A percentile compares a stretch with the other conserved stretches of the same genome.
Conservation (phyloP, 2,888 invertebrate species). For the Corythucha ciliata region DNA sequence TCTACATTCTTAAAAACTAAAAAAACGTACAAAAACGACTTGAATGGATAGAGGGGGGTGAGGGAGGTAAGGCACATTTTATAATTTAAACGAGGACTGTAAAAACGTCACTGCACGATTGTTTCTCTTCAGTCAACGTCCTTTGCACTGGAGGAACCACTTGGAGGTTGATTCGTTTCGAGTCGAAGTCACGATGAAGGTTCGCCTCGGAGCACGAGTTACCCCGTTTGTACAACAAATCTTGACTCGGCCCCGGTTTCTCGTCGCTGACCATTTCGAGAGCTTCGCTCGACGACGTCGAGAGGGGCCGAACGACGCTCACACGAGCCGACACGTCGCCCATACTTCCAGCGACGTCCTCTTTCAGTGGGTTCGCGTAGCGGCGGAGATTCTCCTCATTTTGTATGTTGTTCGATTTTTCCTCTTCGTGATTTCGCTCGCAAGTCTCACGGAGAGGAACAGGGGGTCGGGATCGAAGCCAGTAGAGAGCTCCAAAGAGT, state of each 20-base stretch:
- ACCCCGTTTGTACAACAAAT: constrained; percentile 71
- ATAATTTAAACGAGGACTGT: constrained; percentile 31
- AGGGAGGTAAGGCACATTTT: no score
- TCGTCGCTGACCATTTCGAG: constrained; percentile 53
- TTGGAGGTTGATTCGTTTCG: constrained; percentile 56
- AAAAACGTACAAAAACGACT: no score
- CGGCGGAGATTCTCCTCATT: constrained; percentile 81
- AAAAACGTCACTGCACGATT: constrained; percentile 28
- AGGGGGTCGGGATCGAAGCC: constrained; percentile 48
- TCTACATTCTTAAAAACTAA: no score
- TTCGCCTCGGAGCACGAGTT: constrained; percentile 57
- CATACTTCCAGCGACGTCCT: constrained; percentile 39
- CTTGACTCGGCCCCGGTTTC: constrained; percentile 45
- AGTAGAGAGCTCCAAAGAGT: constrained; percentile 43
- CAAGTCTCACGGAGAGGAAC: constrained; percentile 39
- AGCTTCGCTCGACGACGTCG: constrained; percentile 47
- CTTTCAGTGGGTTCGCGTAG: constrained; percentile 69
- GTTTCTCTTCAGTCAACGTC: constrained; percentile 31
- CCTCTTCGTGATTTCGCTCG: constrained; percentile 56
- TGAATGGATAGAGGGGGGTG: no score
- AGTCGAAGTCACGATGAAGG: constrained; percentile 63
- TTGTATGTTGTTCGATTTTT: constrained; percentile 83
- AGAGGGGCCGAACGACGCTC: constrained; percentile 45
- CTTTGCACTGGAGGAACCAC: constrained; percentile 32
- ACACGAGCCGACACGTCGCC: constrained; percentile 37